A percentile compares a stretch with the other conserved stretches of the same genome.
phyloP scores from a whole-genome alignment of 2,888 invertebrate species.

The Carterocephalus palaemon region DNA sequence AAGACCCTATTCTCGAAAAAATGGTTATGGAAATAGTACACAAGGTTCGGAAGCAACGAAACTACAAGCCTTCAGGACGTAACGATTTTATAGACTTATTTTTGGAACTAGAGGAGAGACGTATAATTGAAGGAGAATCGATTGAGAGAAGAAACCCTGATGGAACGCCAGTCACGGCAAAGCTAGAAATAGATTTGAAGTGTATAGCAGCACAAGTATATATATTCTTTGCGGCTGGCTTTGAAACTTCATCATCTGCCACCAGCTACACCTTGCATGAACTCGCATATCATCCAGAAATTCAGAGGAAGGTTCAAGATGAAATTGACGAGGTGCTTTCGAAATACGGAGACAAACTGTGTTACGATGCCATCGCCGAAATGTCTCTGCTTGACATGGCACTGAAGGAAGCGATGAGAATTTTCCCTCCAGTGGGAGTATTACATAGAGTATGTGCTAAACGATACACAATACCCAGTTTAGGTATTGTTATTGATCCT shows the following conservation, averaged over 20 bases:
- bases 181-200: constrained; percentile 45
- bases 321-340: constrained; percentile 54
- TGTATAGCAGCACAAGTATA: constrained; percentile 53
- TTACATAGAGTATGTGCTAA: constrained; percentile 48
- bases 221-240: constrained; percentile 66
- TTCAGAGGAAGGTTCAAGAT: constrained; percentile 51
- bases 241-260: constrained; percentile 66
- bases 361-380: constrained; percentile 52
- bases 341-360: constrained; percentile 51
- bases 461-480: constrained; percentile 39
- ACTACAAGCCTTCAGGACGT: constrained; percentile 45
- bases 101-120: constrained; percentile 44
- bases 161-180: constrained; percentile 43
- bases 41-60: constrained; percentile 46
- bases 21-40: constrained; percentile 38
- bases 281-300: constrained; percentile 57
- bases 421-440: constrained; percentile 50
- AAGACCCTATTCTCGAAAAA: constrained; percentile 32
- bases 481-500: constrained; percentile 49
- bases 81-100: constrained; percentile 48
- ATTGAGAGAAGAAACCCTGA: constrained; percentile 44
- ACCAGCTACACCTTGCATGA: constrained; percentile 57
- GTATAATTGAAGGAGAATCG: constrained; percentile 51
- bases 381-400: constrained; percentile 47
- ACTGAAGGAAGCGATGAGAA: constrained; percentile 53